Evolutionary conservation across 2,888 invertebrate species (phyloP).

Genomic region (Monochamus alternatus): DNA sequence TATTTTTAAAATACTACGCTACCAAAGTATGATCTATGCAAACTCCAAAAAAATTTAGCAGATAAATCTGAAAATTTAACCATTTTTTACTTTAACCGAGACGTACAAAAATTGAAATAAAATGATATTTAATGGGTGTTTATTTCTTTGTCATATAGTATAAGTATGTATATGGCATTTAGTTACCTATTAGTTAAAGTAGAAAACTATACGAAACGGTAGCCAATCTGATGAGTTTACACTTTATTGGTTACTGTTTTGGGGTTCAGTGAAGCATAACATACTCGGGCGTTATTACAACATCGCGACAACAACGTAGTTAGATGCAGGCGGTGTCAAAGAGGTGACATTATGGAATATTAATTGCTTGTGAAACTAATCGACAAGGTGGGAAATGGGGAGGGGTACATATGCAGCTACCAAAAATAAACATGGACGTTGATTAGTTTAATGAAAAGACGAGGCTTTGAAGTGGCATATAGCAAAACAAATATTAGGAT

Average conservation of each 20-base stretch:
- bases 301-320: background rate
- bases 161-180: too few species aligned
- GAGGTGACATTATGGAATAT: background rate
- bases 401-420: background rate
- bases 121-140: too few species aligned
- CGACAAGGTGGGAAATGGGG: background rate
- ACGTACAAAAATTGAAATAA: too few species aligned
- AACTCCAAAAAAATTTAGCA: too few species aligned
- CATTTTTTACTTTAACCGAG: too few species aligned
- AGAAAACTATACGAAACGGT: too few species aligned
- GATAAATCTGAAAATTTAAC: too few species aligned
- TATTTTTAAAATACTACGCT: too few species aligned
- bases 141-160: too few species aligned
- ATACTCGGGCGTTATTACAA: conserved; percentile 1
- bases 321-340: background rate
- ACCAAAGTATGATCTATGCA: too few species aligned
- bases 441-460: background rate
- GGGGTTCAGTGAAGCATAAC: background rate
- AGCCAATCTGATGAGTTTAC: background rate
- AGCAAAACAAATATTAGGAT: too few species aligned
- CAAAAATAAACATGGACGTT: background rate
- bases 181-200: too few species aligned
- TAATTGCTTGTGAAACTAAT: conserved; percentile 1
- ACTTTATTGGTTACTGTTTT: background rate
- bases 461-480: background rate